Percentiles rank a stretch among this genome's conserved stretches.
These are phyloP conservation scores for Ammospiza nelsoni DNA, from an alignment of 2,113 vertebrate species.

Conservation along the genomic window DNA sequence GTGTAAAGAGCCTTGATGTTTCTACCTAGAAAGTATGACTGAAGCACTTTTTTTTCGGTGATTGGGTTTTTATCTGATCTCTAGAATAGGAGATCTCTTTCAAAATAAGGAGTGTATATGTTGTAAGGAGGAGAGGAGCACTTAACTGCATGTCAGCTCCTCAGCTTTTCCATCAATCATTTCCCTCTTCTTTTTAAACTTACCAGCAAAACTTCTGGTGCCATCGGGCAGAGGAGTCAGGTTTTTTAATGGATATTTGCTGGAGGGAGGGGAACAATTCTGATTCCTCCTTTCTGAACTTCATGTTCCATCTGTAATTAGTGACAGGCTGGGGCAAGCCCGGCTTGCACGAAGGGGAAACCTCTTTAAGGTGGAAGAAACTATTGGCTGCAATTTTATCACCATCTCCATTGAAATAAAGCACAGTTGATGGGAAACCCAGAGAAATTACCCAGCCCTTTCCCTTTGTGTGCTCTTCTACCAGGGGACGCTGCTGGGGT, in stretches of 20 bases:
- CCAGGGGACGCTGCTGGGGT: not conserved
- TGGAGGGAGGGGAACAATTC: conserved; percentile 36
- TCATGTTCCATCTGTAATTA: conserved; percentile 73
- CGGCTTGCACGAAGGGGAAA: conserved; percentile 9
- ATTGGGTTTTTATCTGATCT: not conserved
- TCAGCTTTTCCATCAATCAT: conserved; percentile 6
- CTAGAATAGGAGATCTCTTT: not conserved
- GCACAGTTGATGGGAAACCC: not conserved
- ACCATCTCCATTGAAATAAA: not conserved
- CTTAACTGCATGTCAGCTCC: not conserved
- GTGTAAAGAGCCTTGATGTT: not conserved
- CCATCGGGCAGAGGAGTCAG: not conserved
- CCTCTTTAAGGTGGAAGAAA: conserved; percentile 32
- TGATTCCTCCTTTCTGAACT: conserved; percentile 64
- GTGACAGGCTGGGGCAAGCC: conserved; percentile 74
- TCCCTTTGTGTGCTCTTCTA: conserved; percentile 11
- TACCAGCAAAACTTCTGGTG: not conserved
- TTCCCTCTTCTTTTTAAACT: not conserved
- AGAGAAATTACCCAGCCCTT: not conserved
- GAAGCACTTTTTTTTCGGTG: not conserved
- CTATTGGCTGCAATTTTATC: conserved; percentile 24
- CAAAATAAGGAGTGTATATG: not conserved
- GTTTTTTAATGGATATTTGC: conserved; percentile 12
- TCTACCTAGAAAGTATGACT: not conserved
- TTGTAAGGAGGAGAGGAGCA: not conserved